phyloP scores from a whole-genome alignment of 2,888 invertebrate genomes.

The Eristalis tenax region DNA sequence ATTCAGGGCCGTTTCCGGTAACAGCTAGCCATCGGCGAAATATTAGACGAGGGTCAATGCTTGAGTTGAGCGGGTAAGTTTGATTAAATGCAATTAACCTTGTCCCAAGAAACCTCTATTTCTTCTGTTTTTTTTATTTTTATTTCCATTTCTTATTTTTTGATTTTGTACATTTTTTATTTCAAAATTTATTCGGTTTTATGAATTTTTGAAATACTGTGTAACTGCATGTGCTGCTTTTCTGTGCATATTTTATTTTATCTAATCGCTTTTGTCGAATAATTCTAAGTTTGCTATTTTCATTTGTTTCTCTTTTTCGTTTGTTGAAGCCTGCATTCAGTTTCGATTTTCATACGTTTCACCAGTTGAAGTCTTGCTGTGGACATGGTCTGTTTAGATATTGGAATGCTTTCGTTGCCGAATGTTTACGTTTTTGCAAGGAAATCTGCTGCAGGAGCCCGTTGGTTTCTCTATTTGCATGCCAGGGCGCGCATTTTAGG shows the following conservation, averaged over 20 bases:
- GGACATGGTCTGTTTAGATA: not conserved
- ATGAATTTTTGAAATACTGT: not conserved
- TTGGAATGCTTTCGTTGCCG: not conserved
- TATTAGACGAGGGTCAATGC: conserved; percentile 90
- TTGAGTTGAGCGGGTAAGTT: conserved; percentile 89
- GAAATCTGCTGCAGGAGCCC: not conserved
- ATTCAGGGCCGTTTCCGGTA: conserved; percentile 85
- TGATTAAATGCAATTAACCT: conserved; percentile 33
- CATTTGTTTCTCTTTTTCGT: not conserved
- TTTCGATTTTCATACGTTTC: conserved; percentile 4
- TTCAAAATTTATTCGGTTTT: conserved; percentile 16
- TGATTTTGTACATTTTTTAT: conserved; percentile 21
- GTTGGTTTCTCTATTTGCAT: not conserved
- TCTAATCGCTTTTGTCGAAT: conserved; percentile 42
- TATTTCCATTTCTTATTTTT: conserved; percentile 15
- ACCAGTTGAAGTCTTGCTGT: not conserved
- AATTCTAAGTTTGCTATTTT: conserved; percentile 41
- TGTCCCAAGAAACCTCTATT: conserved; percentile 27
- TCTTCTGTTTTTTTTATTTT: conserved; percentile 35
- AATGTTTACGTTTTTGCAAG: not conserved
- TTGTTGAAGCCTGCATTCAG: conserved; percentile 3
- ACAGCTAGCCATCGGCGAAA: conserved; percentile 87
- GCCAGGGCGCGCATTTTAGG: not conserved
- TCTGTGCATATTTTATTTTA: conserved; percentile 33
- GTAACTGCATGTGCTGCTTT: conserved; percentile 50